Conservation (phyloP, 2,888 invertebrate genomes). For the Thecocarcelia acutangulata region DNA sequence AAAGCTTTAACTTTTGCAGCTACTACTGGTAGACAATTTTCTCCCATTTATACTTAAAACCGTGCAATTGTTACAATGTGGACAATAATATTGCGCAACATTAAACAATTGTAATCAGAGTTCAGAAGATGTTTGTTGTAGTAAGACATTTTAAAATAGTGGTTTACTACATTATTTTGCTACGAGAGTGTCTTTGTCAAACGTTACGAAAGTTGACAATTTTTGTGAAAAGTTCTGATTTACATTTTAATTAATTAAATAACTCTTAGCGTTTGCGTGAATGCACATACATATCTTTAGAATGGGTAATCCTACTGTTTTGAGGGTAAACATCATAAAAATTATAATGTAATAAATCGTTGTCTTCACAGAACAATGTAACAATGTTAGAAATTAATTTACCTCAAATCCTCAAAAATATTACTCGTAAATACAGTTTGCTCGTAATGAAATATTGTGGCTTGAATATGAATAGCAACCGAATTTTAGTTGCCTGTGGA, state of each 20-base stretch:
- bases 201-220: slow-evolving; percentile 10
- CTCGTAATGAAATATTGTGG: too few relatives aligned
- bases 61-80: slow-evolving; percentile 34
- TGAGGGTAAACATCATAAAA: neutral
- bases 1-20: neutral
- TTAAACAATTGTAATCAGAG: slow-evolving; percentile 57
- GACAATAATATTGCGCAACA: slow-evolving; percentile 50
- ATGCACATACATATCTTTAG: neutral
- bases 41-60: slow-evolving; percentile 23
- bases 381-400: slow-evolving; percentile 17
- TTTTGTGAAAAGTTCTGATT: slow-evolving; percentile 52
- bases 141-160: neutral
- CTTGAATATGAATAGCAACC: too few relatives aligned
- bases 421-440: neutral
- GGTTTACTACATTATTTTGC: slow-evolving; percentile 1
- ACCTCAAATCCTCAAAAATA: neutral
- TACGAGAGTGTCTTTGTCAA: neutral
- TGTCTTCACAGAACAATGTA: neutral
- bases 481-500: too few relatives aligned
- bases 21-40: neutral
- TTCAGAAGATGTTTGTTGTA: slow-evolving; percentile 38
- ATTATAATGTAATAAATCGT: slow-evolving; percentile 14
- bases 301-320: neutral
- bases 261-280: slow-evolving; percentile 25
- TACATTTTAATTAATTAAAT: slow-evolving; percentile 66